A percentile compares a stretch with the other conserved stretches of the same genome.
Conservation (phyloP, 2,113 vertebrate species). For the Typhlomys cinereus region DNA sequence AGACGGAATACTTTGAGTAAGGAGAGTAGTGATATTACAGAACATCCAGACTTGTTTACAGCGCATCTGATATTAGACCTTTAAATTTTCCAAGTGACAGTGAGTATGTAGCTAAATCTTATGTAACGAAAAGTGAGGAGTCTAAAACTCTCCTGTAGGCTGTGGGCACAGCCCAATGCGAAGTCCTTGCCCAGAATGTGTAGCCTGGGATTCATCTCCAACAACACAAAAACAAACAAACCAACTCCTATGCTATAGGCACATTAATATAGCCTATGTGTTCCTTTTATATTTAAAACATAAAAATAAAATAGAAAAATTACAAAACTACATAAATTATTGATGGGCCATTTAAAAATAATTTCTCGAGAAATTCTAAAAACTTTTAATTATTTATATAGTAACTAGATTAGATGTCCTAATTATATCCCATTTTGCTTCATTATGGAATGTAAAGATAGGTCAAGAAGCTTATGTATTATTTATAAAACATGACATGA, state of each 20-base stretch:
- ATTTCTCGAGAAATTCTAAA: neutral
- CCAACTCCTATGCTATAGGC: neutral
- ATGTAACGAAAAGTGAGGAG: conserved; percentile 74
- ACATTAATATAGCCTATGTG: neutral
- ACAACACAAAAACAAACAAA: neutral
- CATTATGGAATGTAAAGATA: conserved; percentile 21
- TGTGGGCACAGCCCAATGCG: neutral
- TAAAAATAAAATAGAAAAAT: conserved; percentile 30
- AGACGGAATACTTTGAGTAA: conserved; percentile 7
- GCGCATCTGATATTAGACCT: conserved; percentile 72
- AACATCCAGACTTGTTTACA: conserved; percentile 70
- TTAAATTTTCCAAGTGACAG: conserved; percentile 75
- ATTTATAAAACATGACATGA: neutral
- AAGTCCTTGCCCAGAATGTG: neutral
- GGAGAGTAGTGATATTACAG: neutral
- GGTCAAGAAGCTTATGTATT: neutral
- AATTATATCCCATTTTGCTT: neutral
- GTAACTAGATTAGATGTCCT: neutral
- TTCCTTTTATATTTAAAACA: conserved; percentile 49
- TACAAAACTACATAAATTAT: conserved; percentile 70
- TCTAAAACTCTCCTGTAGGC: neutral
- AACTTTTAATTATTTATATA: neutral
- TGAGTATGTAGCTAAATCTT: conserved; percentile 61
- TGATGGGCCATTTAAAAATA: conserved; percentile 44
- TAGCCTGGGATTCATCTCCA: neutral